These are phyloP conservation scores for Tetranychus truncatus DNA, from an alignment of 2,888 invertebrate species.

Conservation along the genomic window DNA sequence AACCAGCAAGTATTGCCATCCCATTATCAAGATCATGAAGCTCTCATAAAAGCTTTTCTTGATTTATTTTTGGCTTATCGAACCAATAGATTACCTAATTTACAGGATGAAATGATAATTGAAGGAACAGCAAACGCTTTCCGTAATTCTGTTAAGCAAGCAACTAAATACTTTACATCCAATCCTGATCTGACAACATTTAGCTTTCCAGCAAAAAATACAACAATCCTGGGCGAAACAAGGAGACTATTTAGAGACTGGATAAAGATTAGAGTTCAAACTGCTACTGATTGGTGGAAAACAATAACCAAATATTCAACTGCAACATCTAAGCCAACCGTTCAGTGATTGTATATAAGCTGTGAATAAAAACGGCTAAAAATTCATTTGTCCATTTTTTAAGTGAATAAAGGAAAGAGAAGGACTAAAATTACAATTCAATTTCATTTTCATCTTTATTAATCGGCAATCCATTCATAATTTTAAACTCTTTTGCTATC, in stretches of 20 bases:
- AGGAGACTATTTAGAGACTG: background rate
- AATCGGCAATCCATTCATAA: no score
- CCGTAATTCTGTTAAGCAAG: background rate
- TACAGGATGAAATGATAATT: background rate
- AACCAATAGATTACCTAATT: background rate
- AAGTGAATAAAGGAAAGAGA: no score
- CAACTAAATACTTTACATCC: background rate
- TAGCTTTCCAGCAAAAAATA: background rate
- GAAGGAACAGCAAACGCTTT: background rate
- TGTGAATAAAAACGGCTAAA: no score
- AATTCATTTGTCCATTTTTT: no score
- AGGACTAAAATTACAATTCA: no score
- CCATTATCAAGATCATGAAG: background rate
- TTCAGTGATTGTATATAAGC: no score
- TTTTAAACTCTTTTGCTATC: no score
- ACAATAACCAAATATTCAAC: background rate
- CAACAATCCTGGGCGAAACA: background rate
- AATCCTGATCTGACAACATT: background rate
- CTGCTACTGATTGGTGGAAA: background rate
- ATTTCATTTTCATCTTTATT: no score
- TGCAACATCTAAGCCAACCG: background rate
- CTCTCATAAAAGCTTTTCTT: background rate
- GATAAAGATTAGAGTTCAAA: background rate
- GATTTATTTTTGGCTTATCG: background rate
- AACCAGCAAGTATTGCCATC: background rate